Percentiles rank a stretch among this genome's conserved stretches.
Evolutionary conservation across 92 coral and sea anemone species (phyloP).

Genomic region (Zoanthus solanderi): DNA sequence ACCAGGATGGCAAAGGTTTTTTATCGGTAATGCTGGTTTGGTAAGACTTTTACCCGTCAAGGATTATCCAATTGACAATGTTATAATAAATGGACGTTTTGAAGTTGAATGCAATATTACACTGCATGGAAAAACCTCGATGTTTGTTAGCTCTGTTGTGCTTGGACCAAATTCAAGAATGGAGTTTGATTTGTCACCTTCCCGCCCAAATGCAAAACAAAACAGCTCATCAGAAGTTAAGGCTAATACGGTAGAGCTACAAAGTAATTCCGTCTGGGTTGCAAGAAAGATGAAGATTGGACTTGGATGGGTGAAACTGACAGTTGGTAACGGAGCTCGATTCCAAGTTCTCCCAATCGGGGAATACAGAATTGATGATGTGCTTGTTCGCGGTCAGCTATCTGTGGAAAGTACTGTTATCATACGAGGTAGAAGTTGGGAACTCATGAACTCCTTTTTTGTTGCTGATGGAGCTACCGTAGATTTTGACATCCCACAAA

Average conservation of each 20-base stretch:
- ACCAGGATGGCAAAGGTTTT: slow-evolving; percentile 84
- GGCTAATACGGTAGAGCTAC: slow-evolving; percentile 15
- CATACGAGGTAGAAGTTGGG: slow-evolving; percentile 17
- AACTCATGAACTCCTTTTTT: slow-evolving; percentile 22
- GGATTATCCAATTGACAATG: slow-evolving; percentile 60
- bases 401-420: slow-evolving; percentile 11
- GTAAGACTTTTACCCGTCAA: slow-evolving; percentile 65
- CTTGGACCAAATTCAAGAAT: slow-evolving; percentile 28
- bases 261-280: slow-evolving; percentile 12
- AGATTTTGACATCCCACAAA: slow-evolving; percentile 25
- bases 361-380: slow-evolving; percentile 22
- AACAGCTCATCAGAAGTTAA: slow-evolving; percentile 23
- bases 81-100: slow-evolving; percentile 71
- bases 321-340: slow-evolving; percentile 14
- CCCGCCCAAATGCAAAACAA: slow-evolving; percentile 6
- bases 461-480: slow-evolving; percentile 19
- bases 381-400: slow-evolving; percentile 22
- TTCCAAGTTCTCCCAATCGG: slow-evolving; percentile 24
- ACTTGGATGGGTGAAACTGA: slow-evolving; percentile 32
- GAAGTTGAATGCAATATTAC: slow-evolving; percentile 70
- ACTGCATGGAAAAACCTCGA: slow-evolving; percentile 72
- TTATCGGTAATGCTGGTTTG: slow-evolving; percentile 69
- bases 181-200: slow-evolving; percentile 17
- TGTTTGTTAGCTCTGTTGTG: slow-evolving; percentile 26
- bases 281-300: slow-evolving; percentile 35